Conservation (phyloP, 2,797 vertebrate species). For the Molossus alvarezi region DNA sequence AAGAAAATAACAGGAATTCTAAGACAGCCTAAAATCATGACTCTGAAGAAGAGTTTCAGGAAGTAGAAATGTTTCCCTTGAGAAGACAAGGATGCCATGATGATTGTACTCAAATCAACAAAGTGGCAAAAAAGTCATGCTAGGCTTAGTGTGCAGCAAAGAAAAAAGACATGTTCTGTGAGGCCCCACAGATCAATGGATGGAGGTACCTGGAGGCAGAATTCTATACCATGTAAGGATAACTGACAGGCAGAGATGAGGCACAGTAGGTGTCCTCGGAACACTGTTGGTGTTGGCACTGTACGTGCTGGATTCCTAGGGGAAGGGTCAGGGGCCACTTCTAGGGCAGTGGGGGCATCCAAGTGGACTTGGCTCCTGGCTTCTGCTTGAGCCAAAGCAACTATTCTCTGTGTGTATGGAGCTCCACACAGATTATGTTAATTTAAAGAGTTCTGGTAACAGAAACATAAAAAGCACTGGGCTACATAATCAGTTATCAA, state of each 20-base stretch:
- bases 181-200: neutral
- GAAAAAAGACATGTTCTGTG: neutral
- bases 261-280: neutral
- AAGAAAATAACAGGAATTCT: conserved; percentile 54
- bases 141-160: conserved; percentile 13
- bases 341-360: neutral
- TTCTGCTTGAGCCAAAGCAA: conserved; percentile 49
- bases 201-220: neutral
- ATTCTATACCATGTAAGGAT: neutral
- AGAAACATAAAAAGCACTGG: neutral
- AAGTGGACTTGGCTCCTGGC: neutral
- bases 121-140: neutral
- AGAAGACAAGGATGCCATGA: neutral
- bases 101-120: neutral
- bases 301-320: neutral
- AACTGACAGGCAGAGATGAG: neutral
- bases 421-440: neutral
- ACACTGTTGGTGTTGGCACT: neutral
- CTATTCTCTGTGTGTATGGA: conserved; percentile 37
- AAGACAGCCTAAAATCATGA: neutral
- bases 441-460: neutral
- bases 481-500: neutral
- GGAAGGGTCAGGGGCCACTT: neutral
- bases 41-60: neutral
- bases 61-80: conserved; percentile 42